Conservation (phyloP, 2,888 invertebrate genomes). For the Andrena fulva region DNA sequence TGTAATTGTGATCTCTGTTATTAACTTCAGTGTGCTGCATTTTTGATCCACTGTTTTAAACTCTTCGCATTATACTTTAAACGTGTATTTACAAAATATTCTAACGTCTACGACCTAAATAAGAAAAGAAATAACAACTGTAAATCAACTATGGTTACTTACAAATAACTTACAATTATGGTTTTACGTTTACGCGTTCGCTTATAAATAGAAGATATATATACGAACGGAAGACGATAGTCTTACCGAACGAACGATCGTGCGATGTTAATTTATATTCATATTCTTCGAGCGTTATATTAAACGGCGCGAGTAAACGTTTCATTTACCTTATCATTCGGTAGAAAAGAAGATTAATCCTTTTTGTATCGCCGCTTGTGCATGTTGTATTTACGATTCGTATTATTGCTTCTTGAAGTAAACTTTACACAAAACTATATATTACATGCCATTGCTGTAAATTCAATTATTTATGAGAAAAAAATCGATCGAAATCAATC, state of each 20-base stretch:
- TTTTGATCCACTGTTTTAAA: constrained; percentile 48
- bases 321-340: constrained; percentile 37
- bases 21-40: constrained; percentile 64
- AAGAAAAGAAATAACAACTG: not conserved
- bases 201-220: not conserved
- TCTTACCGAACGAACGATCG: not conserved
- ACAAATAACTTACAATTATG: not conserved
- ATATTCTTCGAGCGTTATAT: not conserved
- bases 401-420: not conserved
- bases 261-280: not conserved
- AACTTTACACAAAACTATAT: constrained; percentile 12
- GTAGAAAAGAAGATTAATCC: constrained; percentile 23
- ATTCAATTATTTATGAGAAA: constrained; percentile 17
- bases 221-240: too few relatives aligned
- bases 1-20: constrained; percentile 70
- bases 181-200: not conserved
- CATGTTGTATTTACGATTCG: constrained; percentile 26
- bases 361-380: constrained; percentile 30
- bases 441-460: constrained; percentile 31
- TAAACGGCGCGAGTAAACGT: not conserved
- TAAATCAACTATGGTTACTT: too few relatives aligned
- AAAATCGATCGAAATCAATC: constrained; percentile 28
- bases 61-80: constrained; percentile 41
- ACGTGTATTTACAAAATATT: constrained; percentile 16
- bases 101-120: constrained; percentile 23